These are phyloP conservation scores for Drosophila stalkeri DNA, from an alignment of 2,888 invertebrate genomes.

Conservation along the genomic window DNA sequence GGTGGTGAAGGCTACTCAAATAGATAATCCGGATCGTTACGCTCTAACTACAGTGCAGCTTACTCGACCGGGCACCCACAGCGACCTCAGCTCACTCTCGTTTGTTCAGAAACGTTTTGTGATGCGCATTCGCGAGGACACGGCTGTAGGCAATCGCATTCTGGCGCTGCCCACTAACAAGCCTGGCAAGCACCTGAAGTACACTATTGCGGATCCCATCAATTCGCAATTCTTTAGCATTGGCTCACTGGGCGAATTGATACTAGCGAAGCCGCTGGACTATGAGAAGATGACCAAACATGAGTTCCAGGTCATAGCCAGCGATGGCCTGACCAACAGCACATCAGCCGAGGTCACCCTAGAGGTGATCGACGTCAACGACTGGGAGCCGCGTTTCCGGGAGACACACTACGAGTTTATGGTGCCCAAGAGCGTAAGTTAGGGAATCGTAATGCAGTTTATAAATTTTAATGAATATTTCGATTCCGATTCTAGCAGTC, in stretches of 20 bases:
- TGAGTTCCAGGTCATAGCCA: conserved; percentile 92
- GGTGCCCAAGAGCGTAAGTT: conserved; percentile 84
- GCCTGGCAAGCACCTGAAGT: conserved; percentile 89
- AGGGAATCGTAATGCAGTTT: background rate
- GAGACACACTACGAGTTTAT: conserved; percentile 94
- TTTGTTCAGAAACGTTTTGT: conserved; percentile 91
- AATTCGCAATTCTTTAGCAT: conserved; percentile 91
- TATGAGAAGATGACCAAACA: conserved; percentile 91
- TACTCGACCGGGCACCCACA: conserved; percentile 86
- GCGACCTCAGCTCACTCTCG: conserved; percentile 85
- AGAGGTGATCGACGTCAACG: conserved; percentile 94
- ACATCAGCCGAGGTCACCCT: conserved; percentile 91
- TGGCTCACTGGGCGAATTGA: conserved; percentile 92
- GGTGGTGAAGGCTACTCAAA: conserved; percentile 92
- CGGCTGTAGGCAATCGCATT: conserved; percentile 90
- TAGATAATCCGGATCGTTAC: conserved; percentile 95
- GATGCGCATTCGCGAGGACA: conserved; percentile 91
- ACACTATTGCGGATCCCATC: conserved; percentile 91
- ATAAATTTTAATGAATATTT: background rate
- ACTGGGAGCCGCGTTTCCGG: conserved; percentile 96
- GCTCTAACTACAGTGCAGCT: conserved; percentile 93
- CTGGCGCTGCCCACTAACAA: conserved; percentile 89
- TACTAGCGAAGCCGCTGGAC: conserved; percentile 91
- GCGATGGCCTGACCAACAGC: conserved; percentile 91
- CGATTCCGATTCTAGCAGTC: conserved; percentile 73